phyloP scores from a whole-genome alignment of 2,888 invertebrate genomes.

The Chironomus riparius region DNA sequence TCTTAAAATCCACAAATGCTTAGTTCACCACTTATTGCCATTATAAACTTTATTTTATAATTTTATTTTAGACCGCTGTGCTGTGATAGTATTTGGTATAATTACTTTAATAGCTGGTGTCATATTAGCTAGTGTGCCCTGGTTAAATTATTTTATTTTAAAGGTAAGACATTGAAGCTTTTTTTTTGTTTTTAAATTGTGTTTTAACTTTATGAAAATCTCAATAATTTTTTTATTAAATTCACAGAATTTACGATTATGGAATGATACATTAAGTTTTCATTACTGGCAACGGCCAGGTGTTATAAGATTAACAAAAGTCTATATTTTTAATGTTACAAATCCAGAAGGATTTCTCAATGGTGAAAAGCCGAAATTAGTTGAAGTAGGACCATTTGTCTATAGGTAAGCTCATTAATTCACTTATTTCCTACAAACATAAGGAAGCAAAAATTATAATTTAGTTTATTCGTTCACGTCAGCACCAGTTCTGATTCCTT shows the following conservation, averaged over 20 bases:
- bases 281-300: conserved; percentile 86
- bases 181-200: no score
- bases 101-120: conserved; percentile 67
- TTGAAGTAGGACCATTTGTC: conserved; percentile 78
- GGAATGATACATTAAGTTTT: conserved; percentile 77
- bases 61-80: conserved; percentile 64
- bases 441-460: no score
- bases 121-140: conserved; percentile 74
- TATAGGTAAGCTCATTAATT: conserved; percentile 55
- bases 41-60: no score
- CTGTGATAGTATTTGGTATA: conserved; percentile 70
- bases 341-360: conserved; percentile 71
- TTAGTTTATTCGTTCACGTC: background rate
- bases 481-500: background rate
- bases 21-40: no score
- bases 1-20: background rate
- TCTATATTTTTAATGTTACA: conserved; percentile 82
- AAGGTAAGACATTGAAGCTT: conserved; percentile 50
- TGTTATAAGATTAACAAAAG: conserved; percentile 71
- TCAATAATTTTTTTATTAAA: conserved; percentile 25
- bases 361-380: conserved; percentile 71
- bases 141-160: conserved; percentile 79
- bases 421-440: background rate
- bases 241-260: conserved; percentile 67
- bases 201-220: background rate